Evolutionary conservation across 1,140 invertebrate species (phyloP).

Genomic region (Sinella curviseta): DNA sequence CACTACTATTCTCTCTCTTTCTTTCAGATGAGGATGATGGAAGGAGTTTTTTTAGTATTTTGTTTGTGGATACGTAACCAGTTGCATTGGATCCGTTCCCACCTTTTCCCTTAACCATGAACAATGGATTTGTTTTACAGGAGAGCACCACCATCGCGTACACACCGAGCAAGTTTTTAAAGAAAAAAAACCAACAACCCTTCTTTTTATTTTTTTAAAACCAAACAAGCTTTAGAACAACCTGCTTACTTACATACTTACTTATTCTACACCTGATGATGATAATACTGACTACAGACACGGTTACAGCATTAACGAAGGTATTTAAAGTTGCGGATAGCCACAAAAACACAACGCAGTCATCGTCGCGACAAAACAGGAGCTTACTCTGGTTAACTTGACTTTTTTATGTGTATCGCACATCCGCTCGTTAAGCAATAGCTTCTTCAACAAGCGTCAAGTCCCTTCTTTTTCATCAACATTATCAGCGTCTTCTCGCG

Average conservation of each 20-base stretch:
- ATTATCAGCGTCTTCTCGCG: too few species aligned
- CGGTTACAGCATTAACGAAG: neutral
- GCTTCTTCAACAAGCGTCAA: neutral
- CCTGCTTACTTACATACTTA: too few species aligned
- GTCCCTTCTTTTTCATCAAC: neutral
- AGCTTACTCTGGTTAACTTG: neutral
- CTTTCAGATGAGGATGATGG: neutral
- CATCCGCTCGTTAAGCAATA: constrained; percentile 13
- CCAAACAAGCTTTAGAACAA: neutral
- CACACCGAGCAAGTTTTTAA: neutral
- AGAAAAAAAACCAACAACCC: neutral
- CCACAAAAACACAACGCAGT: neutral
- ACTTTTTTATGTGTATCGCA: neutral
- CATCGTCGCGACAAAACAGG: neutral
- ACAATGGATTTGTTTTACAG: neutral
- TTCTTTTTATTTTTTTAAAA: neutral
- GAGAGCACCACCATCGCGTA: neutral
- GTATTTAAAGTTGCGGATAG: neutral
- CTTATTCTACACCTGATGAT: too few species aligned
- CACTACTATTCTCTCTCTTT: too few species aligned
- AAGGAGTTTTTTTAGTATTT: neutral
- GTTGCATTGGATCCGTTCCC: constrained; percentile 1
- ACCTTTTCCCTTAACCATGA: constrained; percentile 8
- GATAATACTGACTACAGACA: too few species aligned
- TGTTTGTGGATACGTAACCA: neutral